A percentile compares a stretch with the other conserved stretches of the same genome.
Conservation (phyloP, 2,797 vertebrate species). For the Pempheris klunzingeri region DNA sequence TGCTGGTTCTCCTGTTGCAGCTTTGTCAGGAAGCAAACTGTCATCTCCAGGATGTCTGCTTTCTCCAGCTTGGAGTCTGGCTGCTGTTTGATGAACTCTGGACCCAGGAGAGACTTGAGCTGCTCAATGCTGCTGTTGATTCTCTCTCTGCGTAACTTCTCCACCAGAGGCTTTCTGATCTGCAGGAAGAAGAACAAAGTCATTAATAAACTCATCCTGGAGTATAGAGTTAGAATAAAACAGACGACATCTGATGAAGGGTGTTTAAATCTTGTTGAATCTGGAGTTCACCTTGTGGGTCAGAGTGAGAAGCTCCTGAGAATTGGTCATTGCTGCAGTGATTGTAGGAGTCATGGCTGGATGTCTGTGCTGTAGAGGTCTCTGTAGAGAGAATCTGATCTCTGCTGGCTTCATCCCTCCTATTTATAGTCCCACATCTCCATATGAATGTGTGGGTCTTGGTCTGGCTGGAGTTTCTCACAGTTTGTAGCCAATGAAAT, state of each 20-base stretch:
- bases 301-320: constrained; percentile 70
- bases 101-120: constrained; percentile 63
- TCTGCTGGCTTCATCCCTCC: constrained; percentile 60
- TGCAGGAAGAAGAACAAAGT: constrained; percentile 64
- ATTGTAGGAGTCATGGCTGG: constrained; percentile 73
- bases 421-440: constrained; percentile 85
- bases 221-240: background rate
- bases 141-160: constrained; percentile 82
- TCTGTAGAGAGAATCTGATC: constrained; percentile 67
- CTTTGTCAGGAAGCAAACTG: constrained; percentile 76
- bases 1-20: constrained; percentile 58
- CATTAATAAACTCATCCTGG: constrained; percentile 31
- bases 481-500: constrained; percentile 71
- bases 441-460: constrained; percentile 88
- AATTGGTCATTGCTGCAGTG: constrained; percentile 57
- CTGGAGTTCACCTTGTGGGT: constrained; percentile 75
- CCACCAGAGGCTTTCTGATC: constrained; percentile 86
- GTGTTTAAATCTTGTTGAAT: background rate
- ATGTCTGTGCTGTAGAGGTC: constrained; percentile 67
- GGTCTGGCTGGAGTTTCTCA: constrained; percentile 87
- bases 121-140: constrained; percentile 80
- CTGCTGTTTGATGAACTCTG: constrained; percentile 80
- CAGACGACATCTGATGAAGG: background rate
- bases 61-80: constrained; percentile 85
- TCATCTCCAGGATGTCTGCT: constrained; percentile 85